These are phyloP conservation scores for Microplitis mediator DNA, from an alignment of 1,140 invertebrate genomes.

Conservation along the genomic window DNA sequence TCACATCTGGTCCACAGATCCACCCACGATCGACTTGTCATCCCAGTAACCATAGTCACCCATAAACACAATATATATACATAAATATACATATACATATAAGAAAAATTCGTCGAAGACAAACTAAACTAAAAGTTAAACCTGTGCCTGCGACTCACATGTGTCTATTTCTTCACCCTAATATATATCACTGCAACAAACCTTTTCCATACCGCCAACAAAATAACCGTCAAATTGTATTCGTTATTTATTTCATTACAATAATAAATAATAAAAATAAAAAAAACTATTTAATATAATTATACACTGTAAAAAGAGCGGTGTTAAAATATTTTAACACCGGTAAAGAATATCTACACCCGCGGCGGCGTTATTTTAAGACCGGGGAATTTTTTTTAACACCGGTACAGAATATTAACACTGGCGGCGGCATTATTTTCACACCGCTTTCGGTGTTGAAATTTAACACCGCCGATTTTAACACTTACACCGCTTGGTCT, in stretches of 20 bases:
- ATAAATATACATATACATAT: not conserved
- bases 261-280: not conserved
- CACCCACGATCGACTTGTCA: constrained; percentile 20
- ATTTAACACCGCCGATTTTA: no score
- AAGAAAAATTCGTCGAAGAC: constrained; percentile 22
- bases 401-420: no score
- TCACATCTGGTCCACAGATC: constrained; percentile 37
- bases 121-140: not conserved
- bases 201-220: not conserved
- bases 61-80: not conserved
- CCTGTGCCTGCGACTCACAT: constrained; percentile 21
- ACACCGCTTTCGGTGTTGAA: no score
- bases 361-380: no score
- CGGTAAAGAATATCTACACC: no score
- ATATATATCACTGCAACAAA: not conserved
- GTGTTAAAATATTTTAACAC: no score
- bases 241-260: not conserved
- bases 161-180: constrained; percentile 7
- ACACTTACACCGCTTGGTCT: no score
- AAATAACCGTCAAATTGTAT: not conserved
- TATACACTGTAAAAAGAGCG: no score
- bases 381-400: no score
- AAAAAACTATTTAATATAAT: not conserved
- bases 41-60: constrained; percentile 1
- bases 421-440: no score